Percentiles rank a stretch among this genome's conserved stretches.
These are phyloP conservation scores for Mimas tiliae DNA, from an alignment of 2,888 invertebrate genomes.

Conservation along the genomic window DNA sequence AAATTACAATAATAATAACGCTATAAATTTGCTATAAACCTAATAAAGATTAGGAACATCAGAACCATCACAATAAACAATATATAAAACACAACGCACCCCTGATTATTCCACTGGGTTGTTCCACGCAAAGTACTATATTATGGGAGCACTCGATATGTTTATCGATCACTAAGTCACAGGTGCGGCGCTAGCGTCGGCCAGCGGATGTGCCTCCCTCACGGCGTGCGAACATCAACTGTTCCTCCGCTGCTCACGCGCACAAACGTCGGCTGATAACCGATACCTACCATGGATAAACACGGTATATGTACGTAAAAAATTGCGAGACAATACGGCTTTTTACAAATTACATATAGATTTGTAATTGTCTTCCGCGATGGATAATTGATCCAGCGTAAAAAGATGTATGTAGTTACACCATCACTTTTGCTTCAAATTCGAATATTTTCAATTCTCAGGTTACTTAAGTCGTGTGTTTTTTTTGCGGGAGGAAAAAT, in stretches of 20 bases:
- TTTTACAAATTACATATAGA: conserved; percentile 18
- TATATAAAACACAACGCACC: conserved; percentile 65
- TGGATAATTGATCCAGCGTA: conserved; percentile 8
- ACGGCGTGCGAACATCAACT: conserved; percentile 81
- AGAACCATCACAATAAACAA: conserved; percentile 38
- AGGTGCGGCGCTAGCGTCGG: conserved; percentile 54
- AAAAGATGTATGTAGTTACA: not conserved
- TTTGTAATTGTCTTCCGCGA: conserved; percentile 24
- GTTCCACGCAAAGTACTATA: conserved; percentile 44
- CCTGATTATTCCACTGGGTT: conserved; percentile 51
- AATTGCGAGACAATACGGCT: conserved; percentile 26
- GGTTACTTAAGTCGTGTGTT: conserved; percentile 1
- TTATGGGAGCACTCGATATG: conserved; percentile 59
- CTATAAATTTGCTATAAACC: conserved; percentile 29
- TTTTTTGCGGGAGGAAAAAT: not conserved
- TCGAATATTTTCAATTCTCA: not conserved
- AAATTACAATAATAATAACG: conserved; percentile 12
- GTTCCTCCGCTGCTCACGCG: conserved; percentile 63
- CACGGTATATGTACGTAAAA: conserved; percentile 46
- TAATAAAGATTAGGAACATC: not conserved
- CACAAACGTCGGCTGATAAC: conserved; percentile 68
- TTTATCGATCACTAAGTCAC: conserved; percentile 64
- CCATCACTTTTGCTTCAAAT: not conserved
- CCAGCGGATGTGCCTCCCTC: conserved; percentile 79
- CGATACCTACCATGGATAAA: conserved; percentile 70